Evolutionary conservation across 1,140 invertebrate species (phyloP), one percentile per base, ranked within the genome.

Genomic region (Drosophila takahashii): DNA sequence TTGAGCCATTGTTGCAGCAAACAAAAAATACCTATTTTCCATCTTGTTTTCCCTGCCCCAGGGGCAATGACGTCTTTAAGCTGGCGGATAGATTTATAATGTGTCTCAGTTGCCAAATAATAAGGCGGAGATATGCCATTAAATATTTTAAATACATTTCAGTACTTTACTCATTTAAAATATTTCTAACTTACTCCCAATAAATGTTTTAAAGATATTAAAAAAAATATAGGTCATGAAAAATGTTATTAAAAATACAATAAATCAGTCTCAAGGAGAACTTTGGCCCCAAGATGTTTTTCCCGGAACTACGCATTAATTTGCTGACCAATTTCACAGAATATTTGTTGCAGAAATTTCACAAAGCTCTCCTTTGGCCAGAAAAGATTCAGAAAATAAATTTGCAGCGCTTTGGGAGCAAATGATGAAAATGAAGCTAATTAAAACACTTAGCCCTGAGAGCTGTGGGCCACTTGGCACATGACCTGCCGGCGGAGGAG

Each of bases 351-450:
- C 11, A 11, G 36, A 10, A 13, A n/a, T 32, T 32, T 32, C 9
- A 8, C 29, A 8, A 9, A 9, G 29, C 8, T 22, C 22, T 22
- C 22, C 22, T 22, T 39, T 42, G 15, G 2, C 1, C 2, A 7
- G 15, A 42, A 37, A 37, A 16, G 16, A 7, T 18, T 42, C 41
- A 0, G 36, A 37, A 37, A 42, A 16, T 42, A 18, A 42, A 18
- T 42, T 42, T 16, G 2, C 39, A 10, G 9, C 41, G 41, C 37
- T 73, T 60, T 11, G 2, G 9, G 52, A 11, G 18, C 29, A 58
- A 70, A 48, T 67, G 8, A 39, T 32, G 9, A 36, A 51, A 74
- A 73, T 50, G 42, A 65, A 42, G 52, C 71, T 65, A 75, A 75
- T 74, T 75, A 65, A 58, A 66, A 58, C 47, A 53, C 39, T 76